phyloP scores from a whole-genome alignment of 2,113 vertebrate genomes.

The Zapus hudsonius region DNA sequence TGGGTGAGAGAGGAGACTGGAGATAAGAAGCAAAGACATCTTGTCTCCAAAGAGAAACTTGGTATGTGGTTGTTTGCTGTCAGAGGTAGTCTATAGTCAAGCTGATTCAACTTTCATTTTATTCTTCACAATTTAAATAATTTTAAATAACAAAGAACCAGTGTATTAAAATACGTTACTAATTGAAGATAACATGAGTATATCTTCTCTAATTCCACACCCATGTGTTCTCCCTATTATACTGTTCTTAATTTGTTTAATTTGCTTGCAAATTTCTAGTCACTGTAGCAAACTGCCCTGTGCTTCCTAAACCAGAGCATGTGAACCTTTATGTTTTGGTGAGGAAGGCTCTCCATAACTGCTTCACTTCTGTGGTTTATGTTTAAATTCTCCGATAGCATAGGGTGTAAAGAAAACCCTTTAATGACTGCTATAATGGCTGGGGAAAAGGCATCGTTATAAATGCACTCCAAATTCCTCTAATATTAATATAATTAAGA shows the following conservation, averaged over 20 bases:
- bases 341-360: constrained; percentile 69
- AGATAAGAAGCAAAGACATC: constrained; percentile 7
- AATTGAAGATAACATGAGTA: constrained; percentile 25
- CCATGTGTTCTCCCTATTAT: constrained; percentile 59
- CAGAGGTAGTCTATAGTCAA: neutral
- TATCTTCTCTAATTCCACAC: constrained; percentile 67
- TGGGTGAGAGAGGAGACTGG: neutral
- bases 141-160: neutral
- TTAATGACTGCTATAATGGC: constrained; percentile 70
- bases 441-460: neutral
- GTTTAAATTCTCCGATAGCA: constrained; percentile 82
- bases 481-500: constrained; percentile 60
- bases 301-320: constrained; percentile 73
- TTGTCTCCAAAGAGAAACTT: constrained; percentile 50
- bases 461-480: constrained; percentile 30
- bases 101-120: constrained; percentile 14
- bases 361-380: constrained; percentile 78
- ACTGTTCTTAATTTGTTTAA: constrained; percentile 73
- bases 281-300: constrained; percentile 69
- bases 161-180: constrained; percentile 47
- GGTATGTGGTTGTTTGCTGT: constrained; percentile 28
- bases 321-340: constrained; percentile 78
- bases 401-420: constrained; percentile 73
- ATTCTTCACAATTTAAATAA: constrained; percentile 46
- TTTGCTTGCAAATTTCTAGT: constrained; percentile 65